Conservation (phyloP, 2,888 invertebrate species). For the Coremacera marginata region DNA sequence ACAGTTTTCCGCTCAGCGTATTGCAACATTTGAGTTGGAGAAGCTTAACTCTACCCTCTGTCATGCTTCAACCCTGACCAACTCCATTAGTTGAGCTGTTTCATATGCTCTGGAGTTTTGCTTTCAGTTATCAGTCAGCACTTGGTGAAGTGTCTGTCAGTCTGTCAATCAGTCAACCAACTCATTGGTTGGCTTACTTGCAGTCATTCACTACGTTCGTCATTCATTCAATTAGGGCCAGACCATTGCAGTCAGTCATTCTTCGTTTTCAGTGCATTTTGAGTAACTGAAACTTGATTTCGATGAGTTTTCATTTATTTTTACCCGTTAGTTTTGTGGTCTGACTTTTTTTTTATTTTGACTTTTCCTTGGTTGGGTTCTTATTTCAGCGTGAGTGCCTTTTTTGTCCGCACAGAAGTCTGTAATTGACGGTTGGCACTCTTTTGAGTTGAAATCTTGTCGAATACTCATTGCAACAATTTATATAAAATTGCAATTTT, state of each 20-base stretch:
- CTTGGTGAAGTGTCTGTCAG: neutral
- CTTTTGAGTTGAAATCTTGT: too few species aligned
- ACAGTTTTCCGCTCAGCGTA: neutral
- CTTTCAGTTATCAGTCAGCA: neutral
- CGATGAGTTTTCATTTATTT: neutral
- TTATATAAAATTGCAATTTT: too few species aligned
- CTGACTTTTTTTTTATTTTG: neutral
- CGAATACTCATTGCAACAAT: neutral
- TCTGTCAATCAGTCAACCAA: neutral
- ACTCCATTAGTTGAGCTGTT: neutral
- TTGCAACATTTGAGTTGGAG: neutral
- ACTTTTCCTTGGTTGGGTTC: neutral
- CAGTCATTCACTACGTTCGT: constrained; percentile 11
- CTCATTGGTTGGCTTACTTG: neutral
- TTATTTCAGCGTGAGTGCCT: neutral
- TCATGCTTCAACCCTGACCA: neutral
- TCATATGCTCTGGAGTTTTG: constrained; percentile 2
- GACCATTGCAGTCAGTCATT: constrained; percentile 7
- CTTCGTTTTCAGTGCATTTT: constrained; percentile 1
- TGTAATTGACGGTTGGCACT: neutral
- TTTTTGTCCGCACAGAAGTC: neutral
- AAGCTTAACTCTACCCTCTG: neutral
- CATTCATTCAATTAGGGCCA: constrained; percentile 26
- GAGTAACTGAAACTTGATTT: constrained; percentile 1
- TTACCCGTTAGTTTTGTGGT: neutral